phyloP scores from a whole-genome alignment of 2,888 invertebrate species.

The Macrophya alboannulata region DNA sequence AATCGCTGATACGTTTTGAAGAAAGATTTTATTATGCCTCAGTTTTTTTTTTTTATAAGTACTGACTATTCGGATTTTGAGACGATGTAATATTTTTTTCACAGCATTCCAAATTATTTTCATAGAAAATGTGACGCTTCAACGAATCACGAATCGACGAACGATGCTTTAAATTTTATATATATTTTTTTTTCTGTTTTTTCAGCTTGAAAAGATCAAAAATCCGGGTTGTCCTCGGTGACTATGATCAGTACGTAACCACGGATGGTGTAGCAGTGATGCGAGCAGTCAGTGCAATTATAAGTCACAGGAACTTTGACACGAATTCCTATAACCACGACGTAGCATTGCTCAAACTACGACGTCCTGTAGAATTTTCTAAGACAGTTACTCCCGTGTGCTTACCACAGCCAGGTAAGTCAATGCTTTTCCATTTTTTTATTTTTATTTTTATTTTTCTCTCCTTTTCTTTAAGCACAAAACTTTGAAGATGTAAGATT shows the following conservation, averaged over 20 bases:
- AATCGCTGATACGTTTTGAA: too few species aligned
- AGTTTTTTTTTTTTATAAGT: too few species aligned
- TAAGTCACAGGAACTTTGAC: slow-evolving; percentile 92
- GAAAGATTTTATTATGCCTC: too few species aligned
- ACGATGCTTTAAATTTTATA: not conserved
- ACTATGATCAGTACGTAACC: slow-evolving; percentile 91
- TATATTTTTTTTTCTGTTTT: slow-evolving; percentile 60
- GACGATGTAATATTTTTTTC: too few species aligned
- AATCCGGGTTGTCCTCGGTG: slow-evolving; percentile 91
- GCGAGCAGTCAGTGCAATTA: slow-evolving; percentile 90
- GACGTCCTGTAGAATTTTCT: slow-evolving; percentile 90
- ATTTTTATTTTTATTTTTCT: too few species aligned
- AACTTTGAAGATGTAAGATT: not conserved
- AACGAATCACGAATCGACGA: not conserved
- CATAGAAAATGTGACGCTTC: too few species aligned
- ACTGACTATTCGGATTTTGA: too few species aligned
- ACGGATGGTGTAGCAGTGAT: slow-evolving; percentile 91
- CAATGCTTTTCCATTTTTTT: not conserved
- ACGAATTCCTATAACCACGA: slow-evolving; percentile 94
- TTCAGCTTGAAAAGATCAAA: slow-evolving; percentile 89
- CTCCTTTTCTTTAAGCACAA: not conserved
- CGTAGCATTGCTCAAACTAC: slow-evolving; percentile 89
- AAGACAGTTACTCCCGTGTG: slow-evolving; percentile 90
- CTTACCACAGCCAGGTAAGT: slow-evolving; percentile 87
- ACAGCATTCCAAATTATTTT: not conserved